Evolutionary conservation across 1,140 invertebrate genomes (phyloP), one percentile per base, ranked within the genome.

Genomic region (Brachionus sp.): DNA sequence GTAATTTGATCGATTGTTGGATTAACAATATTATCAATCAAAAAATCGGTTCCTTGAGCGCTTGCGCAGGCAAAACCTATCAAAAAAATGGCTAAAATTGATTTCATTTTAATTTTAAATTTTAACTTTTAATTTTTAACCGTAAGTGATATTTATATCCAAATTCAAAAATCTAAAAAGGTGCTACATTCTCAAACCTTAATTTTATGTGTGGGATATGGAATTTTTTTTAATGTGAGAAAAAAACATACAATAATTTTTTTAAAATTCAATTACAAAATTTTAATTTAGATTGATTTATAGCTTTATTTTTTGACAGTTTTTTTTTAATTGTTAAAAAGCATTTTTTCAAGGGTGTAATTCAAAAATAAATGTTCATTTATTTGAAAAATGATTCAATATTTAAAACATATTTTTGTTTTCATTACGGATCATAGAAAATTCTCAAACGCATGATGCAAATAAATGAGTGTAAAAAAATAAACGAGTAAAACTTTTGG

Each of bases 61-160:
- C 13, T 75, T 75, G 70, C 70, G 12, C 70, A 75, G 29, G 70
- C 70, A 46, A 75, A 46, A 25, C 70, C 70, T 10, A 75, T 25
- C 25, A 75, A 46, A n/a, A 75, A 23, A 46, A 75, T 6, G 6
- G 23, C 37, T 46, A 75, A 0, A 12, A 75, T 46, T 44, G 70
- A 75, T 75, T 75, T 75, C 70, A 75, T 75, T 75, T 75, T 29
- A 44, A 75, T 68, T 12, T 66, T 13, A 33, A 25, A 39, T 70
- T 50, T 75, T 75, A 75, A 25, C 25, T 23, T 25, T 75, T 25
- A 25, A 44, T 46, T 73, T 44, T 33, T 66, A 33, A 66, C 12
- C 64, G 10, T 25, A 5, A 70, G 16, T 7, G 16, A n/a, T 70
- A 70, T 70, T 70, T 70, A 70, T 70, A 70, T 70, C 37, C 39